Evolutionary conservation across 2,888 invertebrate genomes (phyloP).

Genomic region (Rhagonycha lutea): DNA sequence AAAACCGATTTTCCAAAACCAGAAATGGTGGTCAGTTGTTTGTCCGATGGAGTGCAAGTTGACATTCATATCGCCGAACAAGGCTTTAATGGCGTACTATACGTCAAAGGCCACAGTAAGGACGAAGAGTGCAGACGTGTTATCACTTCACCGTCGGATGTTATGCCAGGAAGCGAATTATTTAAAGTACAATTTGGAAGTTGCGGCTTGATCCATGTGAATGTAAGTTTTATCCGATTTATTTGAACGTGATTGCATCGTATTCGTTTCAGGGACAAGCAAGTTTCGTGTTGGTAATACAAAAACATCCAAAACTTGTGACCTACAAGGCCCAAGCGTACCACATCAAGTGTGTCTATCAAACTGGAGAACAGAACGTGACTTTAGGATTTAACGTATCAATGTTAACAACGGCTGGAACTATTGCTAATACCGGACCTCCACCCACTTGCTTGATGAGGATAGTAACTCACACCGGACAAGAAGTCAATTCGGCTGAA

Average conservation of each 20-base stretch:
- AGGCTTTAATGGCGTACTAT: slow-evolving; percentile 87
- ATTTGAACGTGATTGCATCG: neutral
- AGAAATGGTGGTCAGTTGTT: slow-evolving; percentile 85
- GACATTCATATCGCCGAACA: slow-evolving; percentile 74
- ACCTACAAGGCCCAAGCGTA: slow-evolving; percentile 95
- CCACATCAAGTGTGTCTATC: slow-evolving; percentile 94
- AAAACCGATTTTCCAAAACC: slow-evolving; percentile 81
- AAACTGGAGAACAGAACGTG: slow-evolving; percentile 91
- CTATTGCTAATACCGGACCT: slow-evolving; percentile 93
- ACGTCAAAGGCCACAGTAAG: slow-evolving; percentile 93
- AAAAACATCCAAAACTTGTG: slow-evolving; percentile 93
- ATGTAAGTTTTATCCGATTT: slow-evolving; percentile 67
- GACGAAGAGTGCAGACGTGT: slow-evolving; percentile 86
- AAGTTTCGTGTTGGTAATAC: slow-evolving; percentile 91
- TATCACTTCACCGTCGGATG: slow-evolving; percentile 74
- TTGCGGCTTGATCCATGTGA: slow-evolving; percentile 88
- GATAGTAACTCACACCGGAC: slow-evolving; percentile 84
- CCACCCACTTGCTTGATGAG: slow-evolving; percentile 92
- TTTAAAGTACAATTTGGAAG: slow-evolving; percentile 81
- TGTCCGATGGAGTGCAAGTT: slow-evolving; percentile 90
- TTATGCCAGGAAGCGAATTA: slow-evolving; percentile 68
- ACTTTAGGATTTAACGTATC: slow-evolving; percentile 93
- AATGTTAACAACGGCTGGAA: slow-evolving; percentile 93
- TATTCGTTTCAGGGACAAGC: slow-evolving; percentile 74
- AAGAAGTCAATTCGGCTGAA: slow-evolving; percentile 88